phyloP scores from a whole-genome alignment of 2,888 invertebrate genomes.

The Pseudococcus jackbeardsleyi region DNA sequence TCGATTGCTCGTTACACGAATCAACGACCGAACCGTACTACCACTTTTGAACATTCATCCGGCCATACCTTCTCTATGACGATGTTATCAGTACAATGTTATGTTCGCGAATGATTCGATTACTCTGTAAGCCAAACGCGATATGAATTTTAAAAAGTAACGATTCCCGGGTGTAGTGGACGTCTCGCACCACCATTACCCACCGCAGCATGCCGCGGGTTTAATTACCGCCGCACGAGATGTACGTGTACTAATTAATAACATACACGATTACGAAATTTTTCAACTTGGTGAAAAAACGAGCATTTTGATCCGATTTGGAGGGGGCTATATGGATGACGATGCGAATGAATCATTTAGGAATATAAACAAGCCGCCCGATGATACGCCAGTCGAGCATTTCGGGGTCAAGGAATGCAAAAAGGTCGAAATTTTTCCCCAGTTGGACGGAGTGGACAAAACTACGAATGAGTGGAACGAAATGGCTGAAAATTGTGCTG shows the following conservation, averaged over 20 bases:
- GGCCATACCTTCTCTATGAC: slow-evolving; percentile 8
- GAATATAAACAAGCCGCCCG: neutral
- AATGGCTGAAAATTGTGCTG: no score
- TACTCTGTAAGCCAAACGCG: slow-evolving; percentile 13
- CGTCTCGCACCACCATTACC: neutral
- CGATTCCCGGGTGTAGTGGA: neutral
- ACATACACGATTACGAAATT: neutral
- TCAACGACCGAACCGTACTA: slow-evolving; percentile 42
- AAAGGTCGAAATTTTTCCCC: neutral
- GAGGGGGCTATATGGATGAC: neutral
- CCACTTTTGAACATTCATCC: slow-evolving; percentile 5
- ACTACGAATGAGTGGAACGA: neutral
- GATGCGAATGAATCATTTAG: neutral
- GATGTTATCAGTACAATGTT: slow-evolving; percentile 49
- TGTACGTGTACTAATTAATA: neutral
- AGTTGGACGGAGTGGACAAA: neutral
- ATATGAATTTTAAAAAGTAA: slow-evolving; percentile 47
- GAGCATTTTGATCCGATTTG: neutral
- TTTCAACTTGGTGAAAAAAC: neutral
- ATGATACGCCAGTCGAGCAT: neutral
- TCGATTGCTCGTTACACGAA: slow-evolving; percentile 21
- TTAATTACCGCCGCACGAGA: slow-evolving; percentile 16
- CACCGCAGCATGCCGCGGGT: neutral
- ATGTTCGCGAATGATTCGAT: slow-evolving; percentile 56
- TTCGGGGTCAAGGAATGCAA: neutral